phyloP scores from a whole-genome alignment of 2,113 vertebrate genomes.

The Chamaea fasciata region DNA sequence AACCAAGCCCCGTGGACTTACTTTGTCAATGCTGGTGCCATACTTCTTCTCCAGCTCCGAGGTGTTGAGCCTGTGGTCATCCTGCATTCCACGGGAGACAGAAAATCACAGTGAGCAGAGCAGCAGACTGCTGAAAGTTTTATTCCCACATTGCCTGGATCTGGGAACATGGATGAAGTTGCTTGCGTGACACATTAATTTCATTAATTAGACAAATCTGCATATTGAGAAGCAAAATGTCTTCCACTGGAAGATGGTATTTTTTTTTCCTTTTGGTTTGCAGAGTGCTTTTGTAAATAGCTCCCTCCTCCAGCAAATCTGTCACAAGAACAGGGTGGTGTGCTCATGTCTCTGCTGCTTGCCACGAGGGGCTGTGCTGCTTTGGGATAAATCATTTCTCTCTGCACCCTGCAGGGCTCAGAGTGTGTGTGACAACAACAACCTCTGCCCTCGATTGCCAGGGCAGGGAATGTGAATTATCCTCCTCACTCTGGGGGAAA shows the following conservation, averaged over 20 bases:
- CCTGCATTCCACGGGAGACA: slow-evolving; percentile 50
- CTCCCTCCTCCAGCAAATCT: slow-evolving; percentile 24
- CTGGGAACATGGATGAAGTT: background rate
- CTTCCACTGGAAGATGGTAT: background rate
- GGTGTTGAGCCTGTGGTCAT: slow-evolving; percentile 74
- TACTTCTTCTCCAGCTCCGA: slow-evolving; percentile 75
- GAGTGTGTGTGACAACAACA: background rate
- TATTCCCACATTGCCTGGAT: background rate
- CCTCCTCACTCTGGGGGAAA: background rate
- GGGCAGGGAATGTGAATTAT: background rate
- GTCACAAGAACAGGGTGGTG: background rate
- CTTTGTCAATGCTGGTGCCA: slow-evolving; percentile 59
- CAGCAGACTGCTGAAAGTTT: background rate
- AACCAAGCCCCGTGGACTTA: slow-evolving; percentile 42
- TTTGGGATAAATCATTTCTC: background rate
- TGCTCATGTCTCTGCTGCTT: background rate
- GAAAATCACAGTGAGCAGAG: background rate
- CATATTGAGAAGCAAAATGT: background rate
- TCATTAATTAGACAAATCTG: background rate
- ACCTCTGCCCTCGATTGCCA: background rate
- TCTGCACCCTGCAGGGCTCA: background rate
- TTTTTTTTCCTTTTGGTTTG: background rate
- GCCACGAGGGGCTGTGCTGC: background rate
- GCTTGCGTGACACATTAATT: background rate
- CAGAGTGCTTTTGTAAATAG: background rate